Percentiles rank a stretch among this genome's conserved stretches.
These are phyloP conservation scores for Lacerta viridis DNA, from an alignment of 2,797 vertebrate species.

Conservation along the genomic window DNA sequence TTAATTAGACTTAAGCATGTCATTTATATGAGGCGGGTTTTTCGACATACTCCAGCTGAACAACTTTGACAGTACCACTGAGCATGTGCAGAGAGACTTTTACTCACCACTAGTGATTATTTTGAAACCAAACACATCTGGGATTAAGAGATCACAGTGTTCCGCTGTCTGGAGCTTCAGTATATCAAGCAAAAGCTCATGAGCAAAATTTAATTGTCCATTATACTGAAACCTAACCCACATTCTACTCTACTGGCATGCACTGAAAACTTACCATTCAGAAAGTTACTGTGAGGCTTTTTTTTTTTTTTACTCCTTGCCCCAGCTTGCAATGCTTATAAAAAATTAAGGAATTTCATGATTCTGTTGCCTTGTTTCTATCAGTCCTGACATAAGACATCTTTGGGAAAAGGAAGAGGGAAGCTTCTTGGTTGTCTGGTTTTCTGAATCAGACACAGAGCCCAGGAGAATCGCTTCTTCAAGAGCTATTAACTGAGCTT, in stretches of 20 bases:
- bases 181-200: neutral
- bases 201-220: neutral
- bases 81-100: neutral
- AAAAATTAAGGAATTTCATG: neutral
- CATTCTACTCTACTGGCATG: neutral
- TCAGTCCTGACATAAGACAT: neutral
- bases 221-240: neutral
- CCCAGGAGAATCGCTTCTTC: neutral
- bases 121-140: neutral
- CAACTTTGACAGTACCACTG: neutral
- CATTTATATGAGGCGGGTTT: too few species aligned
- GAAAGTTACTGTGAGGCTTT: neutral
- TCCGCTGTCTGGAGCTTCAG: neutral
- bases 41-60: too few species aligned
- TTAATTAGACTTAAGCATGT: too few species aligned
- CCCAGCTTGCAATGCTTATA: neutral
- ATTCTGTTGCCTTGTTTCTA: neutral
- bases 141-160: neutral
- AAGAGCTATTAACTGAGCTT: constrained; percentile 3
- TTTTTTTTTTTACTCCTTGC: too few species aligned
- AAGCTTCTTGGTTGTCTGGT: neutral
- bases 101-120: neutral
- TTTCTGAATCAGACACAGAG: constrained; percentile 8
- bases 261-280: too few species aligned
- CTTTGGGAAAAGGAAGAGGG: neutral